Evolutionary conservation across 2,113 vertebrate species (phyloP).

Genomic region (Corythornis madagascariensis): DNA sequence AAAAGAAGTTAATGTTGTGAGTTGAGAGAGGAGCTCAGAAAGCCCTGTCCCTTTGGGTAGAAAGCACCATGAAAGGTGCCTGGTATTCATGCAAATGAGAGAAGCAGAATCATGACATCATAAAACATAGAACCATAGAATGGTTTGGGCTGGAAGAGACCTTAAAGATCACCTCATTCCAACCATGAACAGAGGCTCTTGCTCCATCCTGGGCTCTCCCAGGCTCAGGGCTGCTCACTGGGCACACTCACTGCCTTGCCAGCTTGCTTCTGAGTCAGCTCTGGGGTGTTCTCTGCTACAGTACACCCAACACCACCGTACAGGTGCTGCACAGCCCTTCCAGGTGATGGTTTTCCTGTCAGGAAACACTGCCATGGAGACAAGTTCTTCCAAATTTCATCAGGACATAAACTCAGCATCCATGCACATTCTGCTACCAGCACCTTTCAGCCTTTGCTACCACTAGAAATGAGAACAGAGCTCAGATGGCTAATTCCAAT

Average conservation of each 20-base stretch:
- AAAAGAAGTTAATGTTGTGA: neutral
- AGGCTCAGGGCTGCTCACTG: neutral
- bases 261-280: neutral
- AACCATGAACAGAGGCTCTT: neutral
- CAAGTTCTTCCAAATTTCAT: neutral
- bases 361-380: rapidly evolving
- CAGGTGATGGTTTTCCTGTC: neutral
- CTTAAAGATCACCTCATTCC: neutral
- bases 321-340: neutral
- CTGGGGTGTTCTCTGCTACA: neutral
- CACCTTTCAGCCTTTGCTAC: neutral
- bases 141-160: neutral
- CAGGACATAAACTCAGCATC: neutral
- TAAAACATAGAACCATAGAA: neutral
- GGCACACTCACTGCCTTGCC: neutral
- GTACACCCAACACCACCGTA: neutral
- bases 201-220: neutral
- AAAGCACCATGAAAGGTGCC: neutral
- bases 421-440: neutral
- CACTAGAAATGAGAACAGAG: neutral
- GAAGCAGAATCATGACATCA: neutral
- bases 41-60: neutral
- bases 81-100: neutral
- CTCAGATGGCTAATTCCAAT: neutral
- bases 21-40: neutral